Evolutionary conservation across 2,113 vertebrate genomes (phyloP).

Genomic region (Gallinago media): DNA sequence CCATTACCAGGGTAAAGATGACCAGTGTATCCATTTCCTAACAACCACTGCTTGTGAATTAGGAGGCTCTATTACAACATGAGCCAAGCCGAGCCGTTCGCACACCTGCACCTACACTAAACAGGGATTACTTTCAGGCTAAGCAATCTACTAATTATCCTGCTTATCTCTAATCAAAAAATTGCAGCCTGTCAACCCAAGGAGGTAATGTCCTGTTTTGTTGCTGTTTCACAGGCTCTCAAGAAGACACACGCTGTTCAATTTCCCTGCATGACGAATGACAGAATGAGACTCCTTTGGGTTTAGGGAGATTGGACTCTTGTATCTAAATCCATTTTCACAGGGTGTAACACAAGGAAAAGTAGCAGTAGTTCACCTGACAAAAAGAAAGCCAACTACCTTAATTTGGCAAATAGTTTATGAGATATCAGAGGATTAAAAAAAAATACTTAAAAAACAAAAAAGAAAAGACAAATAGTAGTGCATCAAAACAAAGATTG

Average conservation of each 20-base stretch:
- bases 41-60: background rate
- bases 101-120: background rate
- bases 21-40: background rate
- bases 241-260: background rate
- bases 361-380: background rate
- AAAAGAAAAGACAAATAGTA: background rate
- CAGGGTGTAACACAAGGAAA: background rate
- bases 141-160: background rate
- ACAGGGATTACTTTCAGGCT: background rate
- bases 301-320: background rate
- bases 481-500: background rate
- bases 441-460: too few species aligned
- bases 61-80: background rate
- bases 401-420: background rate
- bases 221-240: background rate
- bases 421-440: background rate
- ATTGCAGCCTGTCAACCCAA: background rate
- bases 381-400: background rate
- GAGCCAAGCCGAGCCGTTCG: background rate
- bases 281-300: background rate
- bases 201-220: background rate
- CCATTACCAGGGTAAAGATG: background rate
- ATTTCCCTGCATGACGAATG: background rate
- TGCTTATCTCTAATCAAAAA: background rate
- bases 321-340: background rate